Conservation (phyloP, 2,888 invertebrate genomes). For the Scaptomyza flava region DNA sequence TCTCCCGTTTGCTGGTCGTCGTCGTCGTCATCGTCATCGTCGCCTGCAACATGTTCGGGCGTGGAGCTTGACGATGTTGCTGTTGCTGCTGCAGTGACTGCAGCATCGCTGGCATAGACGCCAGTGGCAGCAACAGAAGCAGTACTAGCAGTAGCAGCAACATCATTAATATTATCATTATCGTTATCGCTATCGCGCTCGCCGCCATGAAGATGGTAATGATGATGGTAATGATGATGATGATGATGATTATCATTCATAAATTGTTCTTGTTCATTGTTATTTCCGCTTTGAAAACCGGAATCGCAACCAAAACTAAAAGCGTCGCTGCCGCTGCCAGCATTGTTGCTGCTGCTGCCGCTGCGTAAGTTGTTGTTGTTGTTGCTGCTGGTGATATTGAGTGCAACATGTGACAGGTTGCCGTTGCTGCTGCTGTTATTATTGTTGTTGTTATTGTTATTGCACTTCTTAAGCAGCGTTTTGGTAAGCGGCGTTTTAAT, state of each 20-base stretch:
- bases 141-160: constrained; percentile 32
- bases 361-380: constrained; percentile 29
- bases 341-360: constrained; percentile 35
- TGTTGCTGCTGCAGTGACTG: constrained; percentile 24
- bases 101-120: constrained; percentile 5
- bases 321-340: constrained; percentile 38
- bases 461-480: constrained; percentile 79
- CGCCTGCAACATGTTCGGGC: constrained; percentile 29
- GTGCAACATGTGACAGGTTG: constrained; percentile 51
- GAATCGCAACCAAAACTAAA: constrained; percentile 65
- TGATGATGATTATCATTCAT: constrained; percentile 70
- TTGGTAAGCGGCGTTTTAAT: constrained; percentile 79
- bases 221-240: constrained; percentile 71
- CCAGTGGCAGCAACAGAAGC: constrained; percentile 4
- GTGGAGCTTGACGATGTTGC: constrained; percentile 26
- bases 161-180: constrained; percentile 27
- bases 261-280: constrained; percentile 72
- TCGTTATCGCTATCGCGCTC: constrained; percentile 28
- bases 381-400: constrained; percentile 43
- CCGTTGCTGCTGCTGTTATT: constrained; percentile 50
- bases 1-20: constrained; percentile 5
- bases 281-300: constrained; percentile 78
- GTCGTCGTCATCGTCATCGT: not conserved
- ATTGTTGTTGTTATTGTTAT: constrained; percentile 27
- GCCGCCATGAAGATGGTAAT: constrained; percentile 56